phyloP scores from a whole-genome alignment of 2,113 vertebrate genomes.

The Anarhynchus alexandrinus region DNA sequence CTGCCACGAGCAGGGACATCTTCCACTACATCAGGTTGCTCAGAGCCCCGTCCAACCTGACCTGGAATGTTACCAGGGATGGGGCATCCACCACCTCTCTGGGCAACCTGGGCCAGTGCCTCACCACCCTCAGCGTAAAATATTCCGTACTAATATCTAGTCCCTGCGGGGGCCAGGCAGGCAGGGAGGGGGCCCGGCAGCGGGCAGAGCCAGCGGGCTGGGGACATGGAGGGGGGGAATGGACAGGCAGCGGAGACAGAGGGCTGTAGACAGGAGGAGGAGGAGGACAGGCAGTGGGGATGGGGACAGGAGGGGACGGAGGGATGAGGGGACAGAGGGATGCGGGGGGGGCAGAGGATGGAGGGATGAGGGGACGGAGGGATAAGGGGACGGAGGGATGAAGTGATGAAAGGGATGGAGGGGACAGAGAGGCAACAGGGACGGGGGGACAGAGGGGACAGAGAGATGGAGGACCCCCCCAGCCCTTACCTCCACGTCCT shows the following conservation, averaged over 20 bases:
- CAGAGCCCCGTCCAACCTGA: neutral
- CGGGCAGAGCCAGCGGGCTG: neutral
- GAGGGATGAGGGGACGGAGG: neutral
- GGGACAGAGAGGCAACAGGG: too few species aligned
- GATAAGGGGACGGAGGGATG: neutral
- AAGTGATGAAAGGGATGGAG: neutral
- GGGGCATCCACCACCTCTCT: neutral
- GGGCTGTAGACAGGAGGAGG: neutral
- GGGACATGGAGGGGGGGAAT: rapidly evolving
- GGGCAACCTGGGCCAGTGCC: neutral
- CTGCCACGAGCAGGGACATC: neutral
- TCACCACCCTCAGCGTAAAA: neutral
- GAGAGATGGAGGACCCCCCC: too few species aligned
- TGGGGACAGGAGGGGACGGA: neutral
- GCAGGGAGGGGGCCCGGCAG: too few species aligned
- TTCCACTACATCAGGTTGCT: neutral
- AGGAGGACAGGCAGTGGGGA: too few species aligned
- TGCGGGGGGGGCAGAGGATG: too few species aligned
- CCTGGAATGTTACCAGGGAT: neutral
- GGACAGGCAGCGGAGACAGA: too few species aligned
- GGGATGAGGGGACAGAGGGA: too few species aligned
- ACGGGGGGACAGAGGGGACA: neutral
- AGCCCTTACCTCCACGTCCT: conserved; percentile 83
- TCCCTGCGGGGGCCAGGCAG: rapidly evolving
- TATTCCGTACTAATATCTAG: neutral